phyloP scores from a whole-genome alignment of 2,888 invertebrate species.

The Anoncus sp. region DNA sequence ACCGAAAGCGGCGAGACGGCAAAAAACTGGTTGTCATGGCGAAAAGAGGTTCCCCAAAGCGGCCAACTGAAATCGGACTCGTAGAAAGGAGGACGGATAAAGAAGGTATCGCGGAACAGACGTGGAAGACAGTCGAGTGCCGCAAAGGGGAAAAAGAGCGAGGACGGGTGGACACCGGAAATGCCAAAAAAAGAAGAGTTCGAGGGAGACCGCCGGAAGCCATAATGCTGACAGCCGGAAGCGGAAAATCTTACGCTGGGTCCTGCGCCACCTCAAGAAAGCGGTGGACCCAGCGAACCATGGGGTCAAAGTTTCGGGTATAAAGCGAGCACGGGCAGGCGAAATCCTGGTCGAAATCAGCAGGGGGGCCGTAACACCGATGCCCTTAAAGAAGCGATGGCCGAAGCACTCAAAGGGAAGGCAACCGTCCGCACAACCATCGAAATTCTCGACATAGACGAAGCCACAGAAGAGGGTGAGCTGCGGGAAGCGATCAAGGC shows the following conservation, averaged over 20 bases:
- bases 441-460: constrained; percentile 43
- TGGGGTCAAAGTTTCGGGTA: constrained; percentile 19
- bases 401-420: background rate
- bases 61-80: too few relatives aligned
- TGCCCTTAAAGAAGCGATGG: constrained; percentile 11
- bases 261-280: constrained; percentile 16
- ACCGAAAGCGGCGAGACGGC: too few relatives aligned
- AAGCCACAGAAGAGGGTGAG: constrained; percentile 28
- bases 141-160: too few relatives aligned
- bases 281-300: constrained; percentile 8
- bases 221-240: background rate
- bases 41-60: too few relatives aligned
- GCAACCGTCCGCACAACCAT: constrained; percentile 27
- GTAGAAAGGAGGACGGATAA: too few relatives aligned
- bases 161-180: too few relatives aligned
- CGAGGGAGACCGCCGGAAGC: constrained; percentile 11
- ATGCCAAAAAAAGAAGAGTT: too few relatives aligned
- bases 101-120: too few relatives aligned
- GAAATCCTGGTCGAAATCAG: constrained; percentile 15
- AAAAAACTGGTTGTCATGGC: too few relatives aligned
- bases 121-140: too few relatives aligned
- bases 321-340: constrained; percentile 23
- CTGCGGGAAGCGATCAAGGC: background rate
- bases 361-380: constrained; percentile 17
- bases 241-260: constrained; percentile 18